Conservation (phyloP, 2,888 invertebrate species). For the Eupsilia transversa region DNA sequence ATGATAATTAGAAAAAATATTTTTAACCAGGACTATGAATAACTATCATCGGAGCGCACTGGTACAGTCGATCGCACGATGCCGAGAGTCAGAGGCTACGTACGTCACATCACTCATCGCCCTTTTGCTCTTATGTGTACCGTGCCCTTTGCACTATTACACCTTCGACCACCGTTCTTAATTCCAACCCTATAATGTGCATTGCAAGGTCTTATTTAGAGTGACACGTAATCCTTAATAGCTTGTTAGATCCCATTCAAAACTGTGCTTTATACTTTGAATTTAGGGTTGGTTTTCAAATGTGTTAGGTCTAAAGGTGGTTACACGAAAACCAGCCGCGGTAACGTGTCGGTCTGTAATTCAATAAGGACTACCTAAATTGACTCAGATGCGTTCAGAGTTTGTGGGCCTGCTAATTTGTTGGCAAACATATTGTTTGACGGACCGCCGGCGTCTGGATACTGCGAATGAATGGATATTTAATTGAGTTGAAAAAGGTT, state of each 20-base stretch:
- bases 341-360: conserved; percentile 88
- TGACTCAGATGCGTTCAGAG: conserved; percentile 87
- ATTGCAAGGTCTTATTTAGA: conserved; percentile 50
- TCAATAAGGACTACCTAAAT: conserved; percentile 89
- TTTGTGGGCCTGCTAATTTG: conserved; percentile 86
- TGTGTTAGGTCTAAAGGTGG: conserved; percentile 34
- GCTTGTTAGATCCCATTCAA: conserved; percentile 18
- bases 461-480: conserved; percentile 64
- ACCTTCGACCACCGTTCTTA: conserved; percentile 56
- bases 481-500: conserved; percentile 61
- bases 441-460: conserved; percentile 66
- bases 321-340: conserved; percentile 73
- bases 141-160: conserved; percentile 72
- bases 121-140: conserved; percentile 81
- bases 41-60: conserved; percentile 66
- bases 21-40: conserved; percentile 74
- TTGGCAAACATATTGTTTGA: conserved; percentile 87
- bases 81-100: conserved; percentile 83
- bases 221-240: conserved; percentile 45
- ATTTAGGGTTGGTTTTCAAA: conserved; percentile 44
- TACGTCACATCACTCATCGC: conserved; percentile 87
- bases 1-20: conserved; percentile 66
- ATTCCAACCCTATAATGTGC: conserved; percentile 58
- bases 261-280: conserved; percentile 19
- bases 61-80: conserved; percentile 78